Evolutionary conservation across 2,113 vertebrate species (phyloP).

Genomic region (Lutjanus erythropterus): DNA sequence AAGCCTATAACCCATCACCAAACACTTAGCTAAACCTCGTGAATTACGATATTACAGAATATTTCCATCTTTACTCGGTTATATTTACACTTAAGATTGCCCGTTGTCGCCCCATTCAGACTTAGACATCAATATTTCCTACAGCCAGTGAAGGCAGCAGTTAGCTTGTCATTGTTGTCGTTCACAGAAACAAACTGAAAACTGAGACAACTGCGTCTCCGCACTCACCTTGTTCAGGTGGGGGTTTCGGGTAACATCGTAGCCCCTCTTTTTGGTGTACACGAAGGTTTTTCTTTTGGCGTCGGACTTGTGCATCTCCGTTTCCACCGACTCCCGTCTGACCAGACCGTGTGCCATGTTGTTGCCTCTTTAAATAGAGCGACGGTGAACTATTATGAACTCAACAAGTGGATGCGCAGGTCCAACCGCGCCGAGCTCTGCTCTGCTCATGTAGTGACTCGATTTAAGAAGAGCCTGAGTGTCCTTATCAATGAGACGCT

Average conservation of each 20-base stretch:
- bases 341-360: constrained; percentile 80
- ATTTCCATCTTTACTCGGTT: accelerated
- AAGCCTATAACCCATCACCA: not conserved
- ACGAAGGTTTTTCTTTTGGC: constrained; percentile 73
- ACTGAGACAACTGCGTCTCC: not conserved
- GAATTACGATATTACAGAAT: not conserved
- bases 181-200: constrained; percentile 20
- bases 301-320: constrained; percentile 79
- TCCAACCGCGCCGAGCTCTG: constrained; percentile 15
- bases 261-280: constrained; percentile 89
- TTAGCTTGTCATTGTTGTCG: constrained; percentile 11
- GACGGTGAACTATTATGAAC: constrained; percentile 59
- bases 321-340: constrained; percentile 81
- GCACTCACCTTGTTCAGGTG: constrained; percentile 90
- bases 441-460: not conserved
- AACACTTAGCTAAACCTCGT: not conserved
- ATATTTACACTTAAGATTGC: not conserved
- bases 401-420: constrained; percentile 78
- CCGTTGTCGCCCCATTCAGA: not conserved
- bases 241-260: constrained; percentile 88
- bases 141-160: constrained; percentile 57
- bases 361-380: constrained; percentile 82
- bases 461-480: not conserved
- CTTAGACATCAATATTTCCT: not conserved
- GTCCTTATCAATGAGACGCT: constrained; percentile 50